These are phyloP conservation scores for Girardinichthys multiradiatus DNA, from an alignment of 2,113 vertebrate species.

Conservation along the genomic window DNA sequence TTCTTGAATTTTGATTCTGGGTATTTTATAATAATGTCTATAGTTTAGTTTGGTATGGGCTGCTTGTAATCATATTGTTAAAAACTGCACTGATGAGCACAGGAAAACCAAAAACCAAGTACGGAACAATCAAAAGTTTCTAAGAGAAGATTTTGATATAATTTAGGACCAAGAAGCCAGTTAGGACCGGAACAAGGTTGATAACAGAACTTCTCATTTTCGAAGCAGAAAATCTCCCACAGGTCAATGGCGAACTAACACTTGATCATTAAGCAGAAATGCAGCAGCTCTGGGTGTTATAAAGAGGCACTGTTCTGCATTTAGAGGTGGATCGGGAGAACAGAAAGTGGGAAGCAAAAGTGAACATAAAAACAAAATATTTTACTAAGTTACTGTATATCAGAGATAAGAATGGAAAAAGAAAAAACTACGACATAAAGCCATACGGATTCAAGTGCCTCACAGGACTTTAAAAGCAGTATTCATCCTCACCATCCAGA, in stretches of 20 bases:
- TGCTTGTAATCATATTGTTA: too few relatives aligned
- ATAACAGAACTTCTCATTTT: neutral
- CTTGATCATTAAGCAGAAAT: neutral
- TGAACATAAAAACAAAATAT: neutral
- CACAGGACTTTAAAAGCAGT: neutral
- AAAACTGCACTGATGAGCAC: too few relatives aligned
- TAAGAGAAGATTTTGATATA: too few relatives aligned
- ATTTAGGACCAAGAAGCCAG: too few relatives aligned
- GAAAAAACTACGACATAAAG: neutral
- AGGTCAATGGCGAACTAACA: neutral
- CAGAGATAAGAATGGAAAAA: neutral
- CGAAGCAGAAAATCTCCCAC: neutral
- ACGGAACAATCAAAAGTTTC: too few relatives aligned
- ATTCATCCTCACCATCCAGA: constrained; percentile 85
- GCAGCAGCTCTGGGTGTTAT: too few relatives aligned
- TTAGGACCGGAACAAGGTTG: too few relatives aligned
- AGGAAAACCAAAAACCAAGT: too few relatives aligned
- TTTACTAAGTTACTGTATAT: neutral
- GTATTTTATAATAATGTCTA: too few relatives aligned
- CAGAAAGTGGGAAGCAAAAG: neutral
- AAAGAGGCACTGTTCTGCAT: neutral
- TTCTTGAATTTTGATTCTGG: too few relatives aligned
- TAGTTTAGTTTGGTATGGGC: too few relatives aligned
- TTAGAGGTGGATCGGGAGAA: neutral
- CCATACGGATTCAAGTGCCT: neutral